Evolutionary conservation across 1,140 invertebrate species (phyloP).

Genomic region (Drosophila nebulosa): DNA sequence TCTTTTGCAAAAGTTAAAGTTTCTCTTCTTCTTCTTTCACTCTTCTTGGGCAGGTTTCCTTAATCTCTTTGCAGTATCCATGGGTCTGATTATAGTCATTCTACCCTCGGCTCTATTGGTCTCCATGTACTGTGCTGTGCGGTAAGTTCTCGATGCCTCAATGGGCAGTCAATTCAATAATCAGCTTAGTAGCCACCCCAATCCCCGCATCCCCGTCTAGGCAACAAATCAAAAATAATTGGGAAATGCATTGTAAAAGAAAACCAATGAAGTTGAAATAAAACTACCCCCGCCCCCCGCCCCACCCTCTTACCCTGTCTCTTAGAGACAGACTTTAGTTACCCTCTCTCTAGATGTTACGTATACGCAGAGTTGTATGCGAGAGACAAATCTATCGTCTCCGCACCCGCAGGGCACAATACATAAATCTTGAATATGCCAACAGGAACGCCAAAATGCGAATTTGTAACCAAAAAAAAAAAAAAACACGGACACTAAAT

Average conservation of each 20-base stretch:
- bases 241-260: slow-evolving; percentile 1
- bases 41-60: slow-evolving; percentile 41
- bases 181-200: slow-evolving; percentile 41
- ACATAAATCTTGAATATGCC: slow-evolving; percentile 65
- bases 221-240: slow-evolving; percentile 64
- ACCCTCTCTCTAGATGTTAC: no score
- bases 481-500: no score
- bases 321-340: no score
- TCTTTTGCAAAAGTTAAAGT: no score
- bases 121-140: slow-evolving; percentile 65
- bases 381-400: slow-evolving; percentile 45
- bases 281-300: slow-evolving; percentile 10
- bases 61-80: slow-evolving; percentile 62
- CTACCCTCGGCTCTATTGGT: slow-evolving; percentile 59
- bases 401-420: neutral
- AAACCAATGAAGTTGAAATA: neutral
- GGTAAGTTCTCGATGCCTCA: slow-evolving; percentile 53
- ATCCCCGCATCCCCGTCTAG: no score
- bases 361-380: no score
- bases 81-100: slow-evolving; percentile 67
- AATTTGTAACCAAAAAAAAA: slow-evolving; percentile 35
- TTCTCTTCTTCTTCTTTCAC: neutral
- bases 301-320: no score
- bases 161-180: slow-evolving; percentile 48
- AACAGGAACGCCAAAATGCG: slow-evolving; percentile 41